These are phyloP conservation scores for Butorides virescens DNA, from an alignment of 2,113 vertebrate species.

Conservation along the genomic window DNA sequence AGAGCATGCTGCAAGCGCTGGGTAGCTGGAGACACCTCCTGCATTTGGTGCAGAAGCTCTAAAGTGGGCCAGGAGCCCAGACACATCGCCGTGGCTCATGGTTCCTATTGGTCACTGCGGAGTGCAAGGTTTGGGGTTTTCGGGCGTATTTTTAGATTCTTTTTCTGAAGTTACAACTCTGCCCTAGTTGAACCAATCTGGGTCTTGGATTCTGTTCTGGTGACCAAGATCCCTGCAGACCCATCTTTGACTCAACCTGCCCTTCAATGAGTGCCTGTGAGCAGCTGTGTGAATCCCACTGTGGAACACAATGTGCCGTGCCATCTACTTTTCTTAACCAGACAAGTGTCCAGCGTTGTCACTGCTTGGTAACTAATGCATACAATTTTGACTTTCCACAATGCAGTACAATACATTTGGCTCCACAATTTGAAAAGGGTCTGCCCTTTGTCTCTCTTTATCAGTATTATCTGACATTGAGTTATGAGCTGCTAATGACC, in stretches of 20 bases:
- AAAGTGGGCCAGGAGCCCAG: neutral
- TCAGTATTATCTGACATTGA: conserved; percentile 55
- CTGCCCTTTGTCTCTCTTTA: conserved; percentile 62
- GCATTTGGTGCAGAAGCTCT: neutral
- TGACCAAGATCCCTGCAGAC: neutral
- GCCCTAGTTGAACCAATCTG: neutral
- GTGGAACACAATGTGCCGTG: neutral
- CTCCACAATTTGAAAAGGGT: conserved; percentile 43
- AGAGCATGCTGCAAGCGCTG: neutral
- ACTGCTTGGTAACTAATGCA: neutral
- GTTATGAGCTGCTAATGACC: conserved; percentile 65
- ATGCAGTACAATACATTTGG: conserved; percentile 9
- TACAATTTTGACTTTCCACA: conserved; percentile 41
- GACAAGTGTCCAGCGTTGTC: neutral
- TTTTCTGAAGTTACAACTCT: neutral
- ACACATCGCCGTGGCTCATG: rapidly evolving
- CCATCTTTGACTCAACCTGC: neutral
- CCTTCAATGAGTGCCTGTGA: neutral
- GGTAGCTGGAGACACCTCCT: neutral
- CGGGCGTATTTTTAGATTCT: neutral
- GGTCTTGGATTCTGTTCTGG: neutral
- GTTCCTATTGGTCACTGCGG: neutral
- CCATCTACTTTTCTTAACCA: neutral
- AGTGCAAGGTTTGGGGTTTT: neutral
- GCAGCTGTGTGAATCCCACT: neutral